Evolutionary conservation across 1,140 invertebrate genomes (phyloP), one percentile per base, ranked within the genome.

Genomic region (Drosophila seguyi): DNA sequence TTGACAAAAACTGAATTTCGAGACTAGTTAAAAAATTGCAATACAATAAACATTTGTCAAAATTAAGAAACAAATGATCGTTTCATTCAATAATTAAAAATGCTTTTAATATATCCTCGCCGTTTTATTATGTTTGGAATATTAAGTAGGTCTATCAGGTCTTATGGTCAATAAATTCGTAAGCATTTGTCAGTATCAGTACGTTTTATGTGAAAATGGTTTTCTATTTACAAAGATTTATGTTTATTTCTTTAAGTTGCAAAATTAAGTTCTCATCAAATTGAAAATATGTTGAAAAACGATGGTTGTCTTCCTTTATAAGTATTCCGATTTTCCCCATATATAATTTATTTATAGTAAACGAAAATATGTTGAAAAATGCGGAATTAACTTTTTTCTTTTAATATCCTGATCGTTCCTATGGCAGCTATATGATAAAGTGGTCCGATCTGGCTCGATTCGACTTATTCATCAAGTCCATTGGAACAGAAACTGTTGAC

Each of bases 81-180:
- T 13, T 48, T 31, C 11, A 29, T 31, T 42, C 36, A 39, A 44
- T 27, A 36, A 44, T 20, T 44, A 13, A 3, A 20, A 13, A 13
- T 57, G 14, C 27, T 44, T 16, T 6, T 58, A 42, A n/a, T 41
- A 66, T 59, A 63, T 73, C 16, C 22, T 27, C 31, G 29, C 5
- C 16, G 31, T 18, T 38, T 31, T 45, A 31, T 5, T 41, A 20
- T 27, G 34, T 48, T 57, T 39, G 42, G 53, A 82, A 81, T 82
- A 57, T 67, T 50, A 47, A 52, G 13, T 52, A 52, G 50, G 20
- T 52, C 79, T 82, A 82, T 82, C 79, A 82, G 79, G 79, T 82
- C 78, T 77, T 78, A 75, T 69, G 63, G 71, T 82, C 68, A 82
- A 82, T 82, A 82, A 82, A 82, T 82, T 82, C 80, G 80, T 79